These are phyloP conservation scores for Cotesia congregata DNA, from an alignment of 2,888 invertebrate species.

Conservation along the genomic window DNA sequence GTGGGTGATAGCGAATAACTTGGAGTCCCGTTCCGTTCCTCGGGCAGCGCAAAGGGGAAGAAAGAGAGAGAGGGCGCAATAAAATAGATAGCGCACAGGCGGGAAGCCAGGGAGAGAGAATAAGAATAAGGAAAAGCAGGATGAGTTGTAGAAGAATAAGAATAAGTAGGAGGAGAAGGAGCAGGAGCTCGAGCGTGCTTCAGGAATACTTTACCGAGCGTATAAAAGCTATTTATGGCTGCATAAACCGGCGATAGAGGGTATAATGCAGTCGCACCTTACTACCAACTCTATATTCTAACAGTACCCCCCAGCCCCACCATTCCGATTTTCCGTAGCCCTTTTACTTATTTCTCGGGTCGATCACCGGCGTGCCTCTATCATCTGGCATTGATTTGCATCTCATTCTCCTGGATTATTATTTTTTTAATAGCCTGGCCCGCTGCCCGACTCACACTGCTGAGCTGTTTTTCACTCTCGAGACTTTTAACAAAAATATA, in stretches of 20 bases:
- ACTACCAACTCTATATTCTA: slow-evolving; percentile 30
- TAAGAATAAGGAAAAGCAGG: slow-evolving; percentile 25
- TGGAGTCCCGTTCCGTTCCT: background rate
- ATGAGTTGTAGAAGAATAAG: slow-evolving; percentile 27
- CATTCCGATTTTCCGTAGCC: slow-evolving; percentile 29
- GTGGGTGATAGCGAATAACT: slow-evolving; percentile 49
- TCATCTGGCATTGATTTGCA: slow-evolving; percentile 62
- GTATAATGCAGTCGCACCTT: slow-evolving; percentile 63
- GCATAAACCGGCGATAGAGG: slow-evolving; percentile 65
- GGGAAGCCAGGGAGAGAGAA: slow-evolving; percentile 54
- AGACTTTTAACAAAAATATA: too few relatives aligned
- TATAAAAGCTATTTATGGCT: slow-evolving; percentile 68
- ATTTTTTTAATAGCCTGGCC: slow-evolving; percentile 50
- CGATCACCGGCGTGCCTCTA: slow-evolving; percentile 36
- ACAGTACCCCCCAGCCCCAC: slow-evolving; percentile 22
- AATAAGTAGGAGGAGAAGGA: slow-evolving; percentile 17
- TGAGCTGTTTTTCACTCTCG: too few relatives aligned
- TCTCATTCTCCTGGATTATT: slow-evolving; percentile 53
- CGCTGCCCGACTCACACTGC: slow-evolving; percentile 50
- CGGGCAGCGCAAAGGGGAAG: background rate
- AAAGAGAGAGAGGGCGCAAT: slow-evolving; percentile 48
- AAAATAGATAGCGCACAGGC: slow-evolving; percentile 64
- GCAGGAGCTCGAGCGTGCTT: slow-evolving; percentile 50
- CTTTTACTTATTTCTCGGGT: slow-evolving; percentile 23
- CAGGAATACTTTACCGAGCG: slow-evolving; percentile 65